Evolutionary conservation across 2,888 invertebrate species (phyloP), one percentile per base, ranked within the genome.

Genomic region (Lacanobia oleracea): DNA sequence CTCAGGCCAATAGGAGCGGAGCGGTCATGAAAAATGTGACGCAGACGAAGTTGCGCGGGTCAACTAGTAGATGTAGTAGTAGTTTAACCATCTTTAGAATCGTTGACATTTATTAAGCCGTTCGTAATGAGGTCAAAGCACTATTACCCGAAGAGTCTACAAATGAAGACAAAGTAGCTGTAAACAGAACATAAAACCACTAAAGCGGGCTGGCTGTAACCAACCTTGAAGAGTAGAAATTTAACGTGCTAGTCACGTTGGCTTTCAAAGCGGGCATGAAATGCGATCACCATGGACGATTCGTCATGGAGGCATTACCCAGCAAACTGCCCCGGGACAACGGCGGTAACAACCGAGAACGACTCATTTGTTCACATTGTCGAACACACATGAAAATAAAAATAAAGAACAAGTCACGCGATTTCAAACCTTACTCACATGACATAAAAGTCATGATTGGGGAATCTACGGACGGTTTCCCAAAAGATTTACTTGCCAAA

Each of bases 181-280:
- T 75, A 75, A 75, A 67, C 50, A 43, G 50, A 62, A 64, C 75
- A 67, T 79, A 66, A 61, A 79, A 33, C 70, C 54, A 50, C 62
- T 71, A 48, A 68, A 79, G 56, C 23, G 50, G 50, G 53, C 37
- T 67, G 37, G 33, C 33, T 71, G 57, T 72, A 76, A 78, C 79
- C n/a, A 78, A 82, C 80, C 80, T 83, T 79, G 80, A 79, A 81
- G 63, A 77, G 33, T 68, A 74, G 79, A 75, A 81, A 85, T 71
- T 85, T 72, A 73, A 79, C 57, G 61, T 45, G 54, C 77, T 37
- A 63, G 60, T 76, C 83, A 81, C 81, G 76, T 75, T 68, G 59
- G 62, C 43, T 66, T 63, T 72, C 75, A 75, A 82, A 84, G 72
- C 75, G 67, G 67, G 72, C 81, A 74, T 86, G 77, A 74, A 81